phyloP scores from a whole-genome alignment of 2,888 invertebrate genomes.

The Morpho deidamia region DNA sequence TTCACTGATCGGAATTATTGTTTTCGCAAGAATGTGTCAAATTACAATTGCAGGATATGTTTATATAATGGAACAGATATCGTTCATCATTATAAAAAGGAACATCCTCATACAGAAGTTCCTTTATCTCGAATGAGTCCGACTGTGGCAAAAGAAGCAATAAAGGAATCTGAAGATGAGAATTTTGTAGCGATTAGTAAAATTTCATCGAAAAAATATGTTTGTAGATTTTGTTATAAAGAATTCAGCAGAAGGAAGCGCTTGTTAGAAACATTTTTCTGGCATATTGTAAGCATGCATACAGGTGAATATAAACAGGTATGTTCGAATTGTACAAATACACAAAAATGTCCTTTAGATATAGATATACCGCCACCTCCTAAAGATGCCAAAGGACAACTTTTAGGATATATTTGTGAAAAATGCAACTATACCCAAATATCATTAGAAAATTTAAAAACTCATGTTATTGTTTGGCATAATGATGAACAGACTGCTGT shows the following conservation, averaged over 20 bases:
- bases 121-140: constrained; percentile 79
- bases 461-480: constrained; percentile 80
- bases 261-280: constrained; percentile 77
- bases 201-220: constrained; percentile 50
- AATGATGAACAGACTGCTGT: constrained; percentile 65
- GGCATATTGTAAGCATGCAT: constrained; percentile 84
- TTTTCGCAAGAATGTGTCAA: constrained; percentile 47
- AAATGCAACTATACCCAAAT: constrained; percentile 87
- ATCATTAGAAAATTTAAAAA: constrained; percentile 76
- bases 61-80: constrained; percentile 78
- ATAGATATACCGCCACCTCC: constrained; percentile 65
- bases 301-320: constrained; percentile 87
- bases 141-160: constrained; percentile 70
- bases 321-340: constrained; percentile 79
- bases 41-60: constrained; percentile 80
- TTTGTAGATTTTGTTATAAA: constrained; percentile 62
- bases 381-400: constrained; percentile 50
- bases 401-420: constrained; percentile 82
- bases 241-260: constrained; percentile 45
- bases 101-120: constrained; percentile 82
- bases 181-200: constrained; percentile 53
- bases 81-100: constrained; percentile 81
- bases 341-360: constrained; percentile 46
- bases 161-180: constrained; percentile 69
- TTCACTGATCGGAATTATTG: constrained; percentile 67